A percentile compares a stretch with the other conserved stretches of the same genome.
These are phyloP conservation scores for Cecidostiba fungosa DNA, from an alignment of 2,888 invertebrate species.

Conservation along the genomic window DNA sequence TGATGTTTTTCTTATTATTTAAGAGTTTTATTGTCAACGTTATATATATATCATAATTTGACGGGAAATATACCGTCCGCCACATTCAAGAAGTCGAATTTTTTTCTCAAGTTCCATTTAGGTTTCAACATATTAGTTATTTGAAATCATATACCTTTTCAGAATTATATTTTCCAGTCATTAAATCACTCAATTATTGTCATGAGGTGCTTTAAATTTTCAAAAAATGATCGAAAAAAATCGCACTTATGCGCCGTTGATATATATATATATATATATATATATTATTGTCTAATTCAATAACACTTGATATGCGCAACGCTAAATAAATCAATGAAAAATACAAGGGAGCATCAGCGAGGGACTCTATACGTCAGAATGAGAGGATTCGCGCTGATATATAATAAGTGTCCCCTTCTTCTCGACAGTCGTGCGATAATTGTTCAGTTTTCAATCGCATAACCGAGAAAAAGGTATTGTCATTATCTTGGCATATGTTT, in stretches of 20 bases:
- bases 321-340: not conserved
- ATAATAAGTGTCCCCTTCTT: not conserved
- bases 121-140: not conserved
- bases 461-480: constrained; percentile 34
- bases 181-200: not conserved
- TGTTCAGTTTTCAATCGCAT: not conserved
- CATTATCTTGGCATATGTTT: not conserved
- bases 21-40: constrained; percentile 46
- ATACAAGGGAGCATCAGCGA: not conserved
- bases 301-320: not conserved
- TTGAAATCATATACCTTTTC: not conserved
- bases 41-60: constrained; percentile 2
- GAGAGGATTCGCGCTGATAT: not conserved
- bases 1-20: constrained; percentile 38
- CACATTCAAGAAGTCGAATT: not conserved
- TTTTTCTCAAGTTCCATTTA: not conserved
- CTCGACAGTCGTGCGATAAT: not conserved
- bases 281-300: not conserved
- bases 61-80: not conserved
- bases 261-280: not conserved
- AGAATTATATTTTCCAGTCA: not conserved
- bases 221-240: not conserved
- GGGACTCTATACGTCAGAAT: not conserved
- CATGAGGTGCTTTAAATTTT: not conserved
- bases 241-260: not conserved